Evolutionary conservation across 64 coral and sea anemone species (phyloP), one percentile per base, ranked within the genome.

Genomic region (Montipora sp.): DNA sequence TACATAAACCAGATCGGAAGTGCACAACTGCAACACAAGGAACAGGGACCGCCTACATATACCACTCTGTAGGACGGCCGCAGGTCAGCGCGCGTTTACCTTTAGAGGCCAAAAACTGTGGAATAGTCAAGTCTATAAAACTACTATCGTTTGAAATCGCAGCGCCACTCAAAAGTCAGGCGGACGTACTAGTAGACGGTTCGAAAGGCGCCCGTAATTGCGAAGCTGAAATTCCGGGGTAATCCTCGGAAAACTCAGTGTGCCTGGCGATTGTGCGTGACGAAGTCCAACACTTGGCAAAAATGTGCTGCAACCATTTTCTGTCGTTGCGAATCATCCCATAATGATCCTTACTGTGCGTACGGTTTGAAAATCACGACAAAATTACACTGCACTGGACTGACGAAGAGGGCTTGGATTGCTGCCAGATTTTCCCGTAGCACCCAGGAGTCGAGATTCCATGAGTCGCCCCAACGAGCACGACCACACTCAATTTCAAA

Each of bases 401-500:
- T 21, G 18, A 53, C 8, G 43, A 48, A 27, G 12, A 9, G 74
- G 43, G 12, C 74, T 76, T 76, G 74, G 3, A 46, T 46, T 76
- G 22, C 74, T 46, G 46, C 10, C 46, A 53, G 47, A 7, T 79
- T 51, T 79, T 8, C 24, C 5, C 81, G 55, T 11, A 48, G 63
- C 81, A 65, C 21, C 36, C 9, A 79, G 57, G 3, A 59, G 9
- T 0, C 87, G 73, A 36, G 72, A 51, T 71, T 91, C 65, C 19
- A 83, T 1, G 78, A 91, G 21, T 83, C 89, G 8, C 89, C 89
- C 89, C 63, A 91, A 5, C 19, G 44, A 12, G 23, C 20, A 3
- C 89, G 60, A 6, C 78, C 66, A 23, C 89, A 27, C 47, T 91
- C 89, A 4, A 91, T 91, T 68, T 91, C 89, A 46, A 51, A 75